Percentiles rank a stretch among this genome's conserved stretches.
phyloP scores from a whole-genome alignment of 92 coral and sea anemone species.

The Phenganax marumi region DNA sequence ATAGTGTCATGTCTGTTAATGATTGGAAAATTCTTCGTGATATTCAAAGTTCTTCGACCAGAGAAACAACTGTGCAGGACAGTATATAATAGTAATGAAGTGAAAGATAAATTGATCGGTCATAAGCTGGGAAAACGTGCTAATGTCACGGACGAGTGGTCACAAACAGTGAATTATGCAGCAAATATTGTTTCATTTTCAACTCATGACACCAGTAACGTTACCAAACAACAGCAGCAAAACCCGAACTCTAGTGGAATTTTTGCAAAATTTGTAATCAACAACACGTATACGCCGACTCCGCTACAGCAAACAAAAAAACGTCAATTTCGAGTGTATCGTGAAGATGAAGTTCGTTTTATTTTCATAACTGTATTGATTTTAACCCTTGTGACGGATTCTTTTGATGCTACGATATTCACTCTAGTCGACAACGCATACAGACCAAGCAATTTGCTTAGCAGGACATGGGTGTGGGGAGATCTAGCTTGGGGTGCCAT shows the following conservation, averaged over 20 bases:
- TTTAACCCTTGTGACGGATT: neutral
- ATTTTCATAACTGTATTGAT: neutral
- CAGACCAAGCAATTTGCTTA: neutral
- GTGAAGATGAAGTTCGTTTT: conserved; percentile 10
- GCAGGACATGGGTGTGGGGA: neutral
- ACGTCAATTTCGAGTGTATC: conserved; percentile 6
- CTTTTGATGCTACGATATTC: conserved; percentile 12
- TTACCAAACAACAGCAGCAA: neutral
- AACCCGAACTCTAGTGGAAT: neutral
- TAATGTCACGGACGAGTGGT: neutral
- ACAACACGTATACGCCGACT: neutral
- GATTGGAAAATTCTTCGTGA: conserved; percentile 14
- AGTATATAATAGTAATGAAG: neutral
- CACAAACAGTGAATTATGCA: neutral
- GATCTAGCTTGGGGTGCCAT: conserved; percentile 6
- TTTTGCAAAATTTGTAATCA: neutral
- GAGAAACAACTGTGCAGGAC: neutral
- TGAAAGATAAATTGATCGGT: neutral
- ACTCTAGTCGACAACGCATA: neutral
- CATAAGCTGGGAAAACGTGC: neutral
- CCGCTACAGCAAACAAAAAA: neutral
- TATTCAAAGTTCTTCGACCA: neutral
- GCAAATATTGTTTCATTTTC: neutral
- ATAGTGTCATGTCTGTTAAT: conserved; percentile 37
- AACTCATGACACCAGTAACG: neutral